Conservation (phyloP, 2,797 vertebrate genomes). For the Phalanger gymnotis region DNA sequence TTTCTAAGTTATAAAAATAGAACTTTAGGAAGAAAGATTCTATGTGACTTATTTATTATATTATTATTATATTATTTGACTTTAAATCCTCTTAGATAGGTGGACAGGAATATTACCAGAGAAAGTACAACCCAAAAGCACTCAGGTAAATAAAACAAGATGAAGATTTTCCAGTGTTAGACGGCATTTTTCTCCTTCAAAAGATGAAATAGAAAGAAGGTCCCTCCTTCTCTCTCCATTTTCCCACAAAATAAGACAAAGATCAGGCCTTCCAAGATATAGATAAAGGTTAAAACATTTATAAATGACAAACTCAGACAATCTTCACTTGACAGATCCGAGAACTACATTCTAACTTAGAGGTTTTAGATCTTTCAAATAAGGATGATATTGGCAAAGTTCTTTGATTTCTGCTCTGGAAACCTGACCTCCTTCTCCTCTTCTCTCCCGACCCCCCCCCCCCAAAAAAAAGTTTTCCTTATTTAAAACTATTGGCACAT, state of each 20-base stretch:
- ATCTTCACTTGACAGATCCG: neutral
- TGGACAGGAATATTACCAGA: neutral
- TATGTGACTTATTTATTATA: neutral
- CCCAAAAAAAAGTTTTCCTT: neutral
- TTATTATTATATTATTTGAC: neutral
- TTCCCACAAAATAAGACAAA: neutral
- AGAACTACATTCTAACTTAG: neutral
- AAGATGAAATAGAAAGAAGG: conserved; percentile 34
- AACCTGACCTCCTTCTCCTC: neutral
- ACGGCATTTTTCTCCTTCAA: conserved; percentile 9
- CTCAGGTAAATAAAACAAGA: neutral
- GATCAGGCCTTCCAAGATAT: neutral
- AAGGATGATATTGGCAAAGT: neutral
- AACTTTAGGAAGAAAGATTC: neutral
- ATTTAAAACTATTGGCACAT: neutral
- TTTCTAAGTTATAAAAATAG: neutral
- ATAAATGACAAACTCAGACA: neutral
- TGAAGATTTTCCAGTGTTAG: neutral
- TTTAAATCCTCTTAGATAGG: neutral
- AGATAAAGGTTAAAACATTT: neutral
- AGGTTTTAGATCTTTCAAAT: neutral
- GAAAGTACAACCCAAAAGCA: neutral
- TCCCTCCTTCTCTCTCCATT: neutral
- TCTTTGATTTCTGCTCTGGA: neutral
- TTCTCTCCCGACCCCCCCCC: neutral